These are phyloP conservation scores for Lycocorax pyrrhopterus DNA, from an alignment of 2,113 vertebrate species.

Conservation along the genomic window DNA sequence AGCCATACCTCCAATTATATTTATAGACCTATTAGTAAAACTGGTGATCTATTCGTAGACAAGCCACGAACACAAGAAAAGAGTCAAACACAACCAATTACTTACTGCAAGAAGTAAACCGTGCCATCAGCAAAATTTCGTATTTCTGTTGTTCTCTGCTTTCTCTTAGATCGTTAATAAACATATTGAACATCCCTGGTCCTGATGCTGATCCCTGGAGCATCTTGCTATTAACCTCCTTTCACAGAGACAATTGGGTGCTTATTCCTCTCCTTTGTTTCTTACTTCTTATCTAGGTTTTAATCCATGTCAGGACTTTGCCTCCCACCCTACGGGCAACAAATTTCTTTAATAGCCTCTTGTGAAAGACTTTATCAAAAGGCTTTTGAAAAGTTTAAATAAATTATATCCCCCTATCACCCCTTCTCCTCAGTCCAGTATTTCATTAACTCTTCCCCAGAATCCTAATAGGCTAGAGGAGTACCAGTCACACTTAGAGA, in stretches of 20 bases:
- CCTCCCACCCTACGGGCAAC: slow-evolving; percentile 34
- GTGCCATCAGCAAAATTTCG: slow-evolving; percentile 56
- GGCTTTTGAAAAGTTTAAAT: slow-evolving; percentile 63
- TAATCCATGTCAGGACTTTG: slow-evolving; percentile 63
- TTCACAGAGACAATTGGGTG: slow-evolving; percentile 51
- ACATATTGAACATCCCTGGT: slow-evolving; percentile 58
- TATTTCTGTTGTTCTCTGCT: slow-evolving; percentile 47
- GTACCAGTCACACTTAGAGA: neutral
- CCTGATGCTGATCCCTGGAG: slow-evolving; percentile 57
- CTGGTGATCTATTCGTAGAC: slow-evolving; percentile 19
- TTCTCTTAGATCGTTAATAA: slow-evolving; percentile 65
- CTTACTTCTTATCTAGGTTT: slow-evolving; percentile 52
- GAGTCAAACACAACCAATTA: slow-evolving; percentile 26
- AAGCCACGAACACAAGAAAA: neutral
- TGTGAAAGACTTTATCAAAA: slow-evolving; percentile 66
- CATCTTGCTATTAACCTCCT: slow-evolving; percentile 67
- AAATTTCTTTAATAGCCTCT: slow-evolving; percentile 60
- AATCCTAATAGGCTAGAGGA: slow-evolving; percentile 34
- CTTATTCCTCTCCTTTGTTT: slow-evolving; percentile 59
- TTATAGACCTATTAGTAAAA: slow-evolving; percentile 52
- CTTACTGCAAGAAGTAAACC: slow-evolving; percentile 44
- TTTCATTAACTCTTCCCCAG: slow-evolving; percentile 49
- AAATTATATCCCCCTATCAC: slow-evolving; percentile 29
- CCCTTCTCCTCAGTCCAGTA: neutral
- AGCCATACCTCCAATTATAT: neutral